These are phyloP conservation scores for Tetrapedia diversipes DNA, from an alignment of 2,888 invertebrate species.

Conservation along the genomic window DNA sequence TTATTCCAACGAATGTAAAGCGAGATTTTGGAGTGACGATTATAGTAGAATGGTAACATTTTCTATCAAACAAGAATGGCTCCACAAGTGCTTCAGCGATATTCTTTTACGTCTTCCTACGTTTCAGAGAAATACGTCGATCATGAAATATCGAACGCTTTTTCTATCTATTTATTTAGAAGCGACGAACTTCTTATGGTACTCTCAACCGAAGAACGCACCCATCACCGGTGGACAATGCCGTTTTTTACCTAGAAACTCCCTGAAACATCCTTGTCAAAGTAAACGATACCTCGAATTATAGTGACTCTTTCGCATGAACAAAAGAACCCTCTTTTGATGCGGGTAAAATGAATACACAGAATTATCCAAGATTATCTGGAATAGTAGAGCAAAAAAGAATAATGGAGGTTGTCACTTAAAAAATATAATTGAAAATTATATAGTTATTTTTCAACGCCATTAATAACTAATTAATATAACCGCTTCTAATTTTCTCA, in stretches of 20 bases:
- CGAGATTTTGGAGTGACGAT: constrained; percentile 38
- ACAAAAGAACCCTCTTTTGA: neutral
- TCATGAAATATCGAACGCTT: neutral
- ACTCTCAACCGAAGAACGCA: too few relatives aligned
- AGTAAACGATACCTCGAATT: constrained; percentile 24
- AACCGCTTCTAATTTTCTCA: too few relatives aligned
- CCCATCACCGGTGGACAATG: neutral
- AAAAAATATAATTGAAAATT: too few relatives aligned
- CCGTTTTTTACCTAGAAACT: neutral
- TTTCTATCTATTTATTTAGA: neutral
- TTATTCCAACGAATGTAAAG: constrained; percentile 46
- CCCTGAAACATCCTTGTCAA: constrained; percentile 24
- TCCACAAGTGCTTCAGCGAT: neutral
- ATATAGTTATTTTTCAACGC: too few relatives aligned
- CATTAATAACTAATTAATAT: too few relatives aligned
- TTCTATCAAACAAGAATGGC: neutral
- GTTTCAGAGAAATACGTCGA: neutral
- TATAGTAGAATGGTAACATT: constrained; percentile 3
- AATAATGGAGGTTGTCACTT: too few relatives aligned
- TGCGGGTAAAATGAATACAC: neutral
- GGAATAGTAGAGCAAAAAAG: too few relatives aligned
- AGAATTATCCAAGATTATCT: too few relatives aligned
- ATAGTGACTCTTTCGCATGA: neutral
- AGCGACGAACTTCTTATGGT: too few relatives aligned
- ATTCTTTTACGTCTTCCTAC: neutral